Evolutionary conservation across 2,888 invertebrate genomes (phyloP), one percentile per base, ranked within the genome.

Genomic region (Pachydiplax longipennis): DNA sequence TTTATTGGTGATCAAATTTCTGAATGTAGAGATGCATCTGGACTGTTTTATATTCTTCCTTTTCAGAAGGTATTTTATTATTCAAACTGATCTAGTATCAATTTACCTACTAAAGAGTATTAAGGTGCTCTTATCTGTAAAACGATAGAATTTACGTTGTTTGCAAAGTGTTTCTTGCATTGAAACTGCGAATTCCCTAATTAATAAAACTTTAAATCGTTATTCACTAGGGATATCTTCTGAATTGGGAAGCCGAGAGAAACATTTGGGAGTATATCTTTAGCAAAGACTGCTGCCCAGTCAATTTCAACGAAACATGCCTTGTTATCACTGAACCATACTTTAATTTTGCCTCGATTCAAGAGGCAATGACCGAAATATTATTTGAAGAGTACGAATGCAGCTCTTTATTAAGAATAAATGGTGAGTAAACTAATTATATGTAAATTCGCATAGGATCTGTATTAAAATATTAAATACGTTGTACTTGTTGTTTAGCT

Each of bases 361-460:
- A 99, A 94, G 99, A 99, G 94, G 98, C 97, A 0, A 97, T 98
- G 95, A 97, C 97, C 80, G 99, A 99, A 94, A 97, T 99, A 92
- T 97, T 99, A 92, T 99, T 99, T 94, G 99, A 99, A 94, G 99
- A 99, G 93, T 99, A 98, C 93, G 98, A 98, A 92, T 98, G 99
- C 92, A 96, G 97, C 91, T 96, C 97, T 0, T 94, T 99, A 90
- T 94, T 97, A 90, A 95, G 97, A 92, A 96, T 97, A 53, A 98
- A 98, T 92, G 93, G 95, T 95, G 92, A n/a, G 73, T 83, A 91
- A n/a, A 37, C 15, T 22, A 18, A 35, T 58, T 31, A 12, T 12
- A 5, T 82, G 3, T n/a, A 53, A 40, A 25, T 15, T 81, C 15
- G 0, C 0, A 40, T 35, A 15, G 22, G 40, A 6, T 1, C 6